Evolutionary conservation across 2,113 vertebrate species (phyloP), one percentile per base, ranked within the genome.

Genomic region (Nyctibius bracteatus): DNA sequence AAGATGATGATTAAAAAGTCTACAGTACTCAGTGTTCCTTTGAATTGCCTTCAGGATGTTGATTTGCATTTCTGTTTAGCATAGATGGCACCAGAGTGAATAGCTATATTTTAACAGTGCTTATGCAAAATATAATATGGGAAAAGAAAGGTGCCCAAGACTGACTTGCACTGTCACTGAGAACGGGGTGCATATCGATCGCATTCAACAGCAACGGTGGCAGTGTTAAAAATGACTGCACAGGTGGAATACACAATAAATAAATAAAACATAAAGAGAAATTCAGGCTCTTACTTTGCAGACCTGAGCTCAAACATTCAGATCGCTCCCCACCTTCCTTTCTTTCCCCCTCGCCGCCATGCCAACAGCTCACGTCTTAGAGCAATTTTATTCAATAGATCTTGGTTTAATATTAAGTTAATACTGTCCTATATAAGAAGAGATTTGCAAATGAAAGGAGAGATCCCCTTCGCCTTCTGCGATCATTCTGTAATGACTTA

Each of bases 261-360:
- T 47, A 81, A 78, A 75, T 14, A 10, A 31, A 92, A 59, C 8
- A 39, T 6, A 57, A 54, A 27, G 19, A 59, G 3, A 86, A 81
- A 65, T 49, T 55, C 33, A 81, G 61, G 35, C 22, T 91, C 44
- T 57, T 55, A 9, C 21, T 59, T 87, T 67, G 33, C 43, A 83
- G 44, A 54, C 25, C 35, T 39, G 28, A 91, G 16, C 10, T 88
- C 49, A 58, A 49, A 77, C 25, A 58, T 47, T 54, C 19, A 43
- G 17, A 39, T 35, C 1, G 2, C 11, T 47, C 24, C 23, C 3
- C 0, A 0, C 9, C 39, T 41, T 73, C 55, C 28, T 12, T 67
- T 71, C 43, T 30, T 77, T 61, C 10, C 17, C 8, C 14, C 12
- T 49, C 0, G 0, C 16, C 12, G 22, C 44, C 24, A 9, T 37